phyloP scores from a whole-genome alignment of 2,888 invertebrate genomes.

The Sphaeridia pumilis region DNA sequence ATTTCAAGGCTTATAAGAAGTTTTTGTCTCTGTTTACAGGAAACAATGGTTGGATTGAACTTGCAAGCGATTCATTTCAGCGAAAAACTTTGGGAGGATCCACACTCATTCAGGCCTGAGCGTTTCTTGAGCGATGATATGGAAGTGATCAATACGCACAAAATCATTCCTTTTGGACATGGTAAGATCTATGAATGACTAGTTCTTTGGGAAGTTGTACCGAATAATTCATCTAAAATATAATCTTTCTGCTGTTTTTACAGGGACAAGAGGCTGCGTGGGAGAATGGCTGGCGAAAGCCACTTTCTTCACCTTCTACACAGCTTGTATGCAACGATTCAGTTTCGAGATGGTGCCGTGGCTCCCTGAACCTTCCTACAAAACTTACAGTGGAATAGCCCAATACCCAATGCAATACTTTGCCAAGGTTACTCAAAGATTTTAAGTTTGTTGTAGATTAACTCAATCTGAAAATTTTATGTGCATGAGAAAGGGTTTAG shows the following conservation, averaged over 20 bases:
- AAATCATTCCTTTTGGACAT: conserved; percentile 31
- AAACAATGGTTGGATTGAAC: conserved; percentile 12
- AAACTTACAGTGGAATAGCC: conserved; percentile 11
- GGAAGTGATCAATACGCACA: conserved; percentile 22
- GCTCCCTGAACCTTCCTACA: conserved; percentile 21
- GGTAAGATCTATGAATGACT: conserved; percentile 11
- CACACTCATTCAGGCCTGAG: conserved; percentile 25
- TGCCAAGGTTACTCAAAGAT: not conserved
- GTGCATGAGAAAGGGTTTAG: too few species aligned
- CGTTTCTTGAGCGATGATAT: conserved; percentile 28
- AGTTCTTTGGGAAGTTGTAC: not conserved
- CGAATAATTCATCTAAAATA: not conserved
- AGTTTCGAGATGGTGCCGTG: conserved; percentile 20
- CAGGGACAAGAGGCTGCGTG: conserved; percentile 14
- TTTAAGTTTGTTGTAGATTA: too few species aligned
- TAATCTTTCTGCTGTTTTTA: not conserved
- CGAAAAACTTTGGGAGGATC: conserved; percentile 30
- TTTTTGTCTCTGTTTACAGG: conserved; percentile 3
- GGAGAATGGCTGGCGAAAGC: conserved; percentile 26
- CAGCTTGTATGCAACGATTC: conserved; percentile 27
- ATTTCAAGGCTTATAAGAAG: too few species aligned
- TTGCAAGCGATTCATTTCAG: conserved; percentile 18
- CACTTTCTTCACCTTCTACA: conserved; percentile 30
- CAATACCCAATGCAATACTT: conserved; percentile 12
- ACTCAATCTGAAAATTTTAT: too few species aligned